Base-by-base conservation (phyloP, 2,797 vertebrate genomes). In the Urosaurus nigricauda region DNA sequence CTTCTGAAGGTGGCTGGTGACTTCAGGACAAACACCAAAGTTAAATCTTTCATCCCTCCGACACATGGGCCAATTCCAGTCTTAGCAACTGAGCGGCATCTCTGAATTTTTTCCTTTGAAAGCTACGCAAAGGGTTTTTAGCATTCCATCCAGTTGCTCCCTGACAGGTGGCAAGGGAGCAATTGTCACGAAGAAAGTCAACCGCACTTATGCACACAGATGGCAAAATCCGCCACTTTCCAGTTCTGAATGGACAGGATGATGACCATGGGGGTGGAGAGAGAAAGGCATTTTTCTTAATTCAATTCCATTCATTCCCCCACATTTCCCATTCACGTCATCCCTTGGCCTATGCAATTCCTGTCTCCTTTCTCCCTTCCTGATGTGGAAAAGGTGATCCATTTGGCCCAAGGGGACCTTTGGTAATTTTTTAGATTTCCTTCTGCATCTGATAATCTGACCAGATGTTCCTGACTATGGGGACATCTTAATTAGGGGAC, bases 361-460 rank as follows among this genome's bases (percentile, higher is more conserved):
- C 95, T 96, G 94, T 92, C 94, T 47, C 94, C 88, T 4, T 92
- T 93, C 93, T 92, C 89, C 0, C 92, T 96, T 96, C 96, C 96
- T 96, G 94, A 92, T 91, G 91, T 91, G 96, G 96, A 96, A 97
- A 96, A 94, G 93, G 85, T 95, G 93, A 94, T 93, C 92, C 87
- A 47, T 89, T 87, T 91, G 92, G 92, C 94, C 94, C 92, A 88
- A 85, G 82, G 40, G 26, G 92, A 94, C 88, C 86, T 74, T 79
- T 90, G 37, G 91, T 93, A 90, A 87, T 93, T 73, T 95, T 94
- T 96, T 88, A 94, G 92, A 93, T 95, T 95, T 95, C 95, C 92
- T 96, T 90, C 53, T 87, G 88, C 70, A 86, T 90, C 90, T 92
- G 88, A 88, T 85, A 84, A 80, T 91, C 91, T 86, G 19, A 86